A percentile compares a stretch with the other conserved stretches of the same genome.
Evolutionary conservation across 2,888 invertebrate genomes (phyloP).

Genomic region (Leucania comma): DNA sequence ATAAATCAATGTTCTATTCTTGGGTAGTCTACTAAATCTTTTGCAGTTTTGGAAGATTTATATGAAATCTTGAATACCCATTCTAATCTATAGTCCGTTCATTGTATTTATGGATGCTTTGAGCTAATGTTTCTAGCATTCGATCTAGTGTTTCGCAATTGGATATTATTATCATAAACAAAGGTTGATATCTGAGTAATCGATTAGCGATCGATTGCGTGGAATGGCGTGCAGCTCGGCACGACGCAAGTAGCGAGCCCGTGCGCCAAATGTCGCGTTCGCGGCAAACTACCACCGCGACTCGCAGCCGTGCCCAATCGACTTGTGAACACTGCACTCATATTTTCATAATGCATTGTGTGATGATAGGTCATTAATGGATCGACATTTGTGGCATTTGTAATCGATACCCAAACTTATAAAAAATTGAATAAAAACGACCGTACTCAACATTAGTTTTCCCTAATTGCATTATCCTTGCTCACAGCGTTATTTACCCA

Average conservation of each 20-base stretch:
- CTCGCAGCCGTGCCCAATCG: constrained; percentile 62
- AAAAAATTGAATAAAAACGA: constrained; percentile 1
- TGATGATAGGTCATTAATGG: constrained; percentile 48
- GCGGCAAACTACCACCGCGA: constrained; percentile 59
- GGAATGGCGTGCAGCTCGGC: constrained; percentile 58
- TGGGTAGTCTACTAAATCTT: constrained; percentile 60
- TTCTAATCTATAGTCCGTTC: constrained; percentile 30
- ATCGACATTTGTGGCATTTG: constrained; percentile 17
- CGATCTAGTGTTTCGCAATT: constrained; percentile 49
- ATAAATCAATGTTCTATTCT: constrained; percentile 77
- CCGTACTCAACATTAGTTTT: too few relatives aligned
- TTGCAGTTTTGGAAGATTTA: constrained; percentile 60
- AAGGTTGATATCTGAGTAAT: constrained; percentile 63
- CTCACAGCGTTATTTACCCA: too few relatives aligned
- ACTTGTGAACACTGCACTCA: constrained; percentile 54
- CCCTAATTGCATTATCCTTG: too few relatives aligned
- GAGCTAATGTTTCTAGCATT: constrained; percentile 46
- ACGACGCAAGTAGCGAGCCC: constrained; percentile 57
- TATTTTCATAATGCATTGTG: constrained; percentile 50
- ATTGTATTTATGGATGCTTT: constrained; percentile 48
- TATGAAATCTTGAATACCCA: constrained; percentile 49
- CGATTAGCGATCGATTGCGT: constrained; percentile 71
- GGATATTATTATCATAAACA: constrained; percentile 58
- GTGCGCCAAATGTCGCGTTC: constrained; percentile 72
- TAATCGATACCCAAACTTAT: constrained; percentile 1